Base-by-base conservation (phyloP, 2,888 invertebrate species). In the Apamea monoglypha region DNA sequence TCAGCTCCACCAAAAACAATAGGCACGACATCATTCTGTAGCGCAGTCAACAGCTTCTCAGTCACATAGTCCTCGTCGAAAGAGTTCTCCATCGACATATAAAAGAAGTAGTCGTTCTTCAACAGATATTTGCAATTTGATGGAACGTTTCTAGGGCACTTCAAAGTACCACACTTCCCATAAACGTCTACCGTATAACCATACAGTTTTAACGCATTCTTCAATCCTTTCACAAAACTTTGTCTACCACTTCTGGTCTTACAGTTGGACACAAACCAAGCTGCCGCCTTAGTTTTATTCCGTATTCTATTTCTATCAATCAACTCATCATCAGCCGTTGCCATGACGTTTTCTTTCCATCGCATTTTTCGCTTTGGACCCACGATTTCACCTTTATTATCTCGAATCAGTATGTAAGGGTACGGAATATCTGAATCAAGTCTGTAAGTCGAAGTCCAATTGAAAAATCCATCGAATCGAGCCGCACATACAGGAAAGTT, bases 31-130 rank as follows among this genome's bases (percentile, higher is more conserved):
- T 97, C 95, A 92, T 97, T 97, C 88, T 97, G 96, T 80, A 97
- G 87, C 29, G 97, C 95, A 68, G 97, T 97, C 91, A 97, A 97
- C 86, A 98, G 94, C 92, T 98, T 98, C 91, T 96, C 96, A 0
- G 96, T 96, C 5, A 96, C 95, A 69, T 96, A 96, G 86, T 96
- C 96, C 72, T 95, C 95, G 88, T 98, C 98, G 87, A 98, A 97
- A 4, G 98, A 98, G 92, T 98, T 98, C 94, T 98, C 98, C 90
- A 98, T 98, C 0, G 97, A 95, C 83, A 98, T 93, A 91, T 98
- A 98, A 91, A 98, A 98, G 91, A 97, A 98, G 93, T 98, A 98
- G 78, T 98, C 96, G 25, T 92, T 94, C 83, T 97, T 96, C 68
- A 97, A 81, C 87, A 94, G 91, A 47, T 79, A 83, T 74, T 94